Evolutionary conservation across 2,113 vertebrate genomes (phyloP).

Genomic region (Uropsilus gracilis): DNA sequence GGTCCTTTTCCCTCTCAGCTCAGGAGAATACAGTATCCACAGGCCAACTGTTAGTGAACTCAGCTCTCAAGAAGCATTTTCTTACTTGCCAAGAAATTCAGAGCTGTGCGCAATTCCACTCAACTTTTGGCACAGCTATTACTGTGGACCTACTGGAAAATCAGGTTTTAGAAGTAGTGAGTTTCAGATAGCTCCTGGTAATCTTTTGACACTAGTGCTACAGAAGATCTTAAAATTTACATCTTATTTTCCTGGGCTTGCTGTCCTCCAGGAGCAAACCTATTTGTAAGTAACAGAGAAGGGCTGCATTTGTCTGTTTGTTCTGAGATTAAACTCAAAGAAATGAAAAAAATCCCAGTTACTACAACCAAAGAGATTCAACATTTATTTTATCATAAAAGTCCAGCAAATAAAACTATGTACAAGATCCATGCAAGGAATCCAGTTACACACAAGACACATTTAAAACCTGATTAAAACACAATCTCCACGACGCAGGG

Average conservation of each 20-base stretch:
- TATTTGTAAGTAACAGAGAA: neutral
- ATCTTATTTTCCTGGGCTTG: constrained; percentile 10
- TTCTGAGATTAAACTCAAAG: constrained; percentile 61
- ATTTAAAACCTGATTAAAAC: constrained; percentile 87
- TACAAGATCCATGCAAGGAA: constrained; percentile 94
- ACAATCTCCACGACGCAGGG: constrained; percentile 81
- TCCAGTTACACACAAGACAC: constrained; percentile 87
- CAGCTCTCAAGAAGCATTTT: neutral
- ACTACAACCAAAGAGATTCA: constrained; percentile 90
- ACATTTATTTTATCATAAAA: constrained; percentile 95
- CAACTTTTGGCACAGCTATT: constrained; percentile 10
- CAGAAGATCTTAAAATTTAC: constrained; percentile 8
- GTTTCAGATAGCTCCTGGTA: constrained; percentile 27
- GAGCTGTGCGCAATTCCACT: neutral
- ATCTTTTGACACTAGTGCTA: constrained; percentile 22
- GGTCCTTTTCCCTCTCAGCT: neutral
- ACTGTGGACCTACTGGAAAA: neutral
- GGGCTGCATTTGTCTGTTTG: constrained; percentile 36
- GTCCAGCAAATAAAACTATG: constrained; percentile 94
- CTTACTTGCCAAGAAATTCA: neutral
- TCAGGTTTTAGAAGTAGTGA: neutral
- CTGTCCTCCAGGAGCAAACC: constrained; percentile 15
- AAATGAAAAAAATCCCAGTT: constrained; percentile 79
- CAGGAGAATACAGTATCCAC: neutral
- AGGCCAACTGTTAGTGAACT: neutral